Base-by-base conservation (phyloP, 2,113 vertebrate genomes). In the Sitta europaea region DNA sequence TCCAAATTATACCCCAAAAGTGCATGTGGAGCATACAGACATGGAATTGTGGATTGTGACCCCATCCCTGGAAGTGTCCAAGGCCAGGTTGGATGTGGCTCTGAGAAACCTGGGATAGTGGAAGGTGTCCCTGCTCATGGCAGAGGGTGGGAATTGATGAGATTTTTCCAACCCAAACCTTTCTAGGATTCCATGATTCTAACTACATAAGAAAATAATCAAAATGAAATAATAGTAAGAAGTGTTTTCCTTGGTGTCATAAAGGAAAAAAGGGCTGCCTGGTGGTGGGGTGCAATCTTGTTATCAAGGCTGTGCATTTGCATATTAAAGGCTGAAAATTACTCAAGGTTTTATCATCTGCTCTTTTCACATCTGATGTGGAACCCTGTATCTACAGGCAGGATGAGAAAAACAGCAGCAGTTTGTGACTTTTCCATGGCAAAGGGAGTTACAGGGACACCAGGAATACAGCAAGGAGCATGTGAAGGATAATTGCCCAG, bases 321-420 rank as follows among this genome's bases (percentile, higher is more conserved):
- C 75, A 72, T 94, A 31, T 61, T 63, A 68, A 89, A 85, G 91
- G 80, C 89, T 92, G 81, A 57, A 75, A 89, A 68, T 48, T 61
- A 90, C 66, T 68, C 72, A 61, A 76, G 87, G 27, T 57, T 90
- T 76, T 84, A 53, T 96, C 86, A 50, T 82, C 78, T 66, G 88
- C 85, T 88, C 77, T 61, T 96, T 81, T 74, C 94, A 77, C 91
- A 55, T 72, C 86, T 75, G 87, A 72, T 86, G 81, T 58, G 84
- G 78, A 71, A 5, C 63, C 63, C 80, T 5, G 36, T 14, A 5
- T 40, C 73, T 57, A 4, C 48, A 45, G 95, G 86, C 73, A 22
- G 50, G 73, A 86, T 3, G 84, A 79, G 90, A 42, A 77, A 81
- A 78, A 3, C 92, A 85, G 73, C 93, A 68, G 83, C 83, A 40